phyloP scores from a whole-genome alignment of 2,113 vertebrate genomes.

The Phocoena sinus region DNA sequence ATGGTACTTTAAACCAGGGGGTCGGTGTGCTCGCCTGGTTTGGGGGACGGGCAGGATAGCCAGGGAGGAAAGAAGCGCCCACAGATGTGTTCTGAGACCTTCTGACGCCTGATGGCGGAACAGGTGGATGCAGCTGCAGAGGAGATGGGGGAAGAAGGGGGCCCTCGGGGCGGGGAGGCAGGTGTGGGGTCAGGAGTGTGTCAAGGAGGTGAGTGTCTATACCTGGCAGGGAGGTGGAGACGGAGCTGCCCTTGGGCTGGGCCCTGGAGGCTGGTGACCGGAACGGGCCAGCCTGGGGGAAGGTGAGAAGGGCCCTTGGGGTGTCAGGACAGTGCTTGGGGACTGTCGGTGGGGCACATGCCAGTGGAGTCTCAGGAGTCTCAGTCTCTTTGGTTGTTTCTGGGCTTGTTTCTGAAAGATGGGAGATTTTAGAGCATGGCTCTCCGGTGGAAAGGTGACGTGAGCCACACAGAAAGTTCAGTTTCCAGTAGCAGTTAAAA shows the following conservation, averaged over 20 bases:
- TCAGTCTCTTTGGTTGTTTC: neutral
- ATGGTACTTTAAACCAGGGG: neutral
- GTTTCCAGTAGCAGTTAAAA: neutral
- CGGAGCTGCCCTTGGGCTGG: neutral
- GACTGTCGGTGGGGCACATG: neutral
- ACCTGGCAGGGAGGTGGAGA: neutral
- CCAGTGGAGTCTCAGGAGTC: neutral
- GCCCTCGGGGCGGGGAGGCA: too few relatives aligned
- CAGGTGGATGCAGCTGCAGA: neutral
- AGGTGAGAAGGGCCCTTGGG: neutral
- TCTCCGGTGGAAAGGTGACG: rapidly evolving
- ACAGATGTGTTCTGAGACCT: neutral
- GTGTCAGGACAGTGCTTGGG: neutral
- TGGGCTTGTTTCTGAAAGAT: neutral
- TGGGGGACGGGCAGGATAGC: neutral
- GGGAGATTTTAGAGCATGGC: neutral
- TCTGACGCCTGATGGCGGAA: neutral
- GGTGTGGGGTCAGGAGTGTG: neutral
- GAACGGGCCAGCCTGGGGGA: neutral
- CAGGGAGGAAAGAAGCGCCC: neutral
- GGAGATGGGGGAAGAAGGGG: neutral
- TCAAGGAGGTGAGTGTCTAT: neutral
- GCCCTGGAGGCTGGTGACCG: neutral
- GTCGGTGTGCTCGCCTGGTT: neutral
- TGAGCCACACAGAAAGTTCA: rapidly evolving